A percentile compares a stretch with the other conserved stretches of the same genome.
Evolutionary conservation across 1,140 invertebrate species (phyloP).

Genomic region (Acromyrmex charruanus): DNA sequence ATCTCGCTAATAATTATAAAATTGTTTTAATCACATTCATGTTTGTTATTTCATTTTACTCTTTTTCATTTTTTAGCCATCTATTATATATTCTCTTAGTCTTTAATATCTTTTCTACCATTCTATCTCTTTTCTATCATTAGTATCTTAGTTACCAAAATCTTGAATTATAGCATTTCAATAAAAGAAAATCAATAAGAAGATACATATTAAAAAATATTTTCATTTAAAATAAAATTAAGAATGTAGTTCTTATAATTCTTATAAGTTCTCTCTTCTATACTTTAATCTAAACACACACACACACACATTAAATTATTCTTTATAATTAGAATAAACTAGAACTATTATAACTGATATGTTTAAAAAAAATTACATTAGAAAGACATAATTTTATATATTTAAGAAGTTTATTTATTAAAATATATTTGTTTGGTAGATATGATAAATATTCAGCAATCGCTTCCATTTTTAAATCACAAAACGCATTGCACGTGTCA

Average conservation of each 20-base stretch:
- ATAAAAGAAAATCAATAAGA: background rate
- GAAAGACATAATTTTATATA: background rate
- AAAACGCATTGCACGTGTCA: slow-evolving; percentile 29
- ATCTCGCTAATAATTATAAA: background rate
- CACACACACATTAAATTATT: slow-evolving; percentile 4
- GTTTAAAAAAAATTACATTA: background rate
- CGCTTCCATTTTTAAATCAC: slow-evolving; percentile 16
- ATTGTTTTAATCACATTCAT: background rate
- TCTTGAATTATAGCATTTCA: background rate
- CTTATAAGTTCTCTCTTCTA: background rate
- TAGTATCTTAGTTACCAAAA: background rate
- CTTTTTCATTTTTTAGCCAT: background rate
- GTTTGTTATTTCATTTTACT: background rate
- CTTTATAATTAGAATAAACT: background rate
- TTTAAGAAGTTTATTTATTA: slow-evolving; percentile 4
- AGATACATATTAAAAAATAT: slow-evolving; percentile 1
- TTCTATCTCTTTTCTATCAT: background rate
- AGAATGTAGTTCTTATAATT: background rate
- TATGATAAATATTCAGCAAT: background rate
- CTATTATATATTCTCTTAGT: background rate
- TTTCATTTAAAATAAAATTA: background rate
- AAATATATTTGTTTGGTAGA: background rate
- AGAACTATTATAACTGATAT: background rate
- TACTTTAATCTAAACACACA: background rate
- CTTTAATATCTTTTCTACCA: background rate